Evolutionary conservation across 2,113 vertebrate genomes (phyloP), one percentile per base, ranked within the genome.

Genomic region (Sciurus niger): DNA sequence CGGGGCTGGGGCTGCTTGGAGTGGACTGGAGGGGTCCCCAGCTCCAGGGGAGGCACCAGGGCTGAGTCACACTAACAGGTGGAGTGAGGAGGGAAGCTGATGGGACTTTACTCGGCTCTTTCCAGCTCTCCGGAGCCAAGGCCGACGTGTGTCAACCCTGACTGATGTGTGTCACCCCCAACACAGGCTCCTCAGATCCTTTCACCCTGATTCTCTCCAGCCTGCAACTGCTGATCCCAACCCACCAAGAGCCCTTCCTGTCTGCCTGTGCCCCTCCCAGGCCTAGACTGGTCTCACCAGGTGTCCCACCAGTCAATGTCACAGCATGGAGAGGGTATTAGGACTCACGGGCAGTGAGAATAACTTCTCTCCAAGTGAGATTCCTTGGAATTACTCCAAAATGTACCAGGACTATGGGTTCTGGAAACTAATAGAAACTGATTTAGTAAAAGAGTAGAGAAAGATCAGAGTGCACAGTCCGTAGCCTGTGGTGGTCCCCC

Each of bases 1-100:
- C 1, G 32, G 82, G 65, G 10, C 2, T 22, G 1, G 9, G 16
- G 18, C 3, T 7, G 78, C 24, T 32, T 2, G 40, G 28, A 0
- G 13, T 8, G 67, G 16, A 37, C 16, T 2, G 74, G 5, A 0
- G 6, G 55, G 16, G 30, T 13, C 4, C 0, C 65, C 7, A 20
- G 0, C 40, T 14, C 34, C 34, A 20, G 7, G 46, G n/a, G 74
- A 68, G 40, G 1, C 40, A 7, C 13, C 63, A 14, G 30, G 7
- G 17, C 43, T 84, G 40, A 40, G 17, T 48, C 43, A 20, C 60
- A 13, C 4, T 20, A 12, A 2, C 2, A 84, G 28, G 63, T 24
- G 0, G 43, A 46, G 43, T n/a, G 18, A 48, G 6, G 18, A 68
- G 6, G 37, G 6, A 51, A 24, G 74, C 25, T 13, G 24, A 17